A percentile compares a stretch with the other conserved stretches of the same genome.
These are phyloP conservation scores for Scylla paramamosain DNA, from an alignment of 1,140 invertebrate genomes.

Conservation along the genomic window DNA sequence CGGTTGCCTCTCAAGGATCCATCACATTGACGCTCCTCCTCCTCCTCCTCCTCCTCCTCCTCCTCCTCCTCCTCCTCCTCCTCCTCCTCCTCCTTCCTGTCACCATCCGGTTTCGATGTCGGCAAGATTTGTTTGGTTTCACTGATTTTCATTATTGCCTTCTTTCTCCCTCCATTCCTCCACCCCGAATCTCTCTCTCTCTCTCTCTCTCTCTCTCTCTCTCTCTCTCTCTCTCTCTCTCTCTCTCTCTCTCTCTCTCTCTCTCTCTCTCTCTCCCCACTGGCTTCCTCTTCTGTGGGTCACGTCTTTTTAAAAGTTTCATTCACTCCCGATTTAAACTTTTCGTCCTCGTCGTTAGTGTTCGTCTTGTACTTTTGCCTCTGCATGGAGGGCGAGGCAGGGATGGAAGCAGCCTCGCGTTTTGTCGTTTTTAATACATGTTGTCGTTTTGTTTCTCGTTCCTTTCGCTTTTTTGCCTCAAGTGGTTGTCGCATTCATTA, in stretches of 20 bases:
- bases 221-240: not conserved
- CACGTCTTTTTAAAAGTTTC: not conserved
- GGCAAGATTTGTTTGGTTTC: not conserved
- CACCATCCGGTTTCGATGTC: not conserved
- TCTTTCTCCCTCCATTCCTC: not conserved
- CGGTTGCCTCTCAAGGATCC: no score
- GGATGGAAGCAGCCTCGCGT: not conserved
- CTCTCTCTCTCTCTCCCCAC: slow-evolving; percentile 3
- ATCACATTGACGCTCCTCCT: not conserved
- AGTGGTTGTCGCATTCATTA: not conserved
- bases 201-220: not conserved
- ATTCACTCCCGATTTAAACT: not conserved
- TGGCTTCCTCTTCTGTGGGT: not conserved
- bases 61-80: slow-evolving; percentile 17
- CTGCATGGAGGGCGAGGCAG: not conserved
- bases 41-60: slow-evolving; percentile 26
- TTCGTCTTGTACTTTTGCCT: not conserved
- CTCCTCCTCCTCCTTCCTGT: not conserved
- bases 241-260: not conserved
- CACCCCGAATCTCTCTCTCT: not conserved
- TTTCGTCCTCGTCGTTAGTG: not conserved
- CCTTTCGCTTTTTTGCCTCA: not conserved
- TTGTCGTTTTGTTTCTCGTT: not conserved
- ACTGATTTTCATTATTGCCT: not conserved
- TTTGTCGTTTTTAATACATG: not conserved